Evolutionary conservation across 2,113 vertebrate genomes (phyloP), one percentile per base, ranked within the genome.

Genomic region (Dunckerocampus dactyliophorus): DNA sequence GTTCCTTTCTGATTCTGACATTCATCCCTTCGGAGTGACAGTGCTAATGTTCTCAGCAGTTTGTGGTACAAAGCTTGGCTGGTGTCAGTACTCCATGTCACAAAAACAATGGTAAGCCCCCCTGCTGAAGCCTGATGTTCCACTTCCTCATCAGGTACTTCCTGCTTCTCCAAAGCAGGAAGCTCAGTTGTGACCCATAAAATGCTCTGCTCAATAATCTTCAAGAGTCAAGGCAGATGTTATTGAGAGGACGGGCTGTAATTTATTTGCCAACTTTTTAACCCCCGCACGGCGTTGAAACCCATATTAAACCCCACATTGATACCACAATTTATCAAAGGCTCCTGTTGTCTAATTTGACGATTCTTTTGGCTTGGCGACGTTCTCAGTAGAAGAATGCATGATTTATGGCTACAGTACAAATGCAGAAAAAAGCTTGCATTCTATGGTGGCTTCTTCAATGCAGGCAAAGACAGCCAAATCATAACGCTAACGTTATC

Each of bases 91-190:
- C 62, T 71, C 72, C 22, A 28, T 75, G 74, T 68, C 75, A 72
- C 52, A 58, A 75, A 79, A 68, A 80, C 66, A 79, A 48, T 69
- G 76, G 75, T 82, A 62, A 83, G 46, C 75, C 83, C 82, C 83
- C 31, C 31, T 85, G 69, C 69, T 68, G 69, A 71, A 81, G 72
- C 37, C 31, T 50, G 66, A 83, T 86, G 79, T 80, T 83, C 75
- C 67, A 80, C 80, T 90, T 89, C 88, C 89, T 88, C 78, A 52
- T 83, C 72, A 81, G 74, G 65, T 67, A 73, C 63, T 82, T 88
- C 82, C 85, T 87, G 81, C 69, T 59, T 9, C 28, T 65, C 71
- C 60, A 10, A 13, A 57, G 62, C 68, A 84, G 85, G 86, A 85
- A 85, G 55, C 62, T 59, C 22, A 16, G 1, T 43, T n/a, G 48